phyloP scores from a whole-genome alignment of 2,888 invertebrate species.

The Alsophila aescularia region DNA sequence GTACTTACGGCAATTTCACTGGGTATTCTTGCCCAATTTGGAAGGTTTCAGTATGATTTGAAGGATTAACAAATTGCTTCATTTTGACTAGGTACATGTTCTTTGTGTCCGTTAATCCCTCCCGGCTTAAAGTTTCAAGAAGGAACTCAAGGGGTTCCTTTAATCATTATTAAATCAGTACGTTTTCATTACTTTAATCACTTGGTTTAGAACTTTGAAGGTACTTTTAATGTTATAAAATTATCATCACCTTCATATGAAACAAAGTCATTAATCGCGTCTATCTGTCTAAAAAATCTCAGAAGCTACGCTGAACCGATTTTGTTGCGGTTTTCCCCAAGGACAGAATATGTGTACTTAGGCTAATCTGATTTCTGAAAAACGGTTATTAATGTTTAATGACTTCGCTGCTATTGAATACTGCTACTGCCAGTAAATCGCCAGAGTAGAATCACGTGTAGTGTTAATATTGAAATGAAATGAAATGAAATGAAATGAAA shows the following conservation, averaged over 20 bases:
- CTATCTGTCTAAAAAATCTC: too few species aligned
- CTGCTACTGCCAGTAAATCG: too few species aligned
- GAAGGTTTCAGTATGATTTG: constrained; percentile 13
- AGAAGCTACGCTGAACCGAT: too few species aligned
- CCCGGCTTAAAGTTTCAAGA: constrained; percentile 23
- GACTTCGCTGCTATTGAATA: too few species aligned
- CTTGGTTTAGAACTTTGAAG: not conserved
- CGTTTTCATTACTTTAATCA: constrained; percentile 15
- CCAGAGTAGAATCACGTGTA: too few species aligned
- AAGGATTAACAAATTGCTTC: constrained; percentile 27
- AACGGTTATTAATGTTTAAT: too few species aligned
- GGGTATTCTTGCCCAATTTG: constrained; percentile 10
- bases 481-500: too few species aligned
- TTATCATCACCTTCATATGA: too few species aligned
- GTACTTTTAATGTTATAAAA: not conserved
- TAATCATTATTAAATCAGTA: constrained; percentile 14
- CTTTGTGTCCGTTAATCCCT: constrained; percentile 22
- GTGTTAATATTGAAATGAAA: too few species aligned
- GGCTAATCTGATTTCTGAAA: too few species aligned
- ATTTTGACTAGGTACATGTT: constrained; percentile 23
- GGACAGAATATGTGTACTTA: not conserved
- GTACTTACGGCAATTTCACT: constrained; percentile 13
- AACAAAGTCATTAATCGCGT: too few species aligned
- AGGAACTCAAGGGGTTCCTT: constrained; percentile 9
- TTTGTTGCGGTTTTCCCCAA: too few species aligned